Evolutionary conservation across 2,113 vertebrate genomes (phyloP).

Genomic region (Sander lucioperca): DNA sequence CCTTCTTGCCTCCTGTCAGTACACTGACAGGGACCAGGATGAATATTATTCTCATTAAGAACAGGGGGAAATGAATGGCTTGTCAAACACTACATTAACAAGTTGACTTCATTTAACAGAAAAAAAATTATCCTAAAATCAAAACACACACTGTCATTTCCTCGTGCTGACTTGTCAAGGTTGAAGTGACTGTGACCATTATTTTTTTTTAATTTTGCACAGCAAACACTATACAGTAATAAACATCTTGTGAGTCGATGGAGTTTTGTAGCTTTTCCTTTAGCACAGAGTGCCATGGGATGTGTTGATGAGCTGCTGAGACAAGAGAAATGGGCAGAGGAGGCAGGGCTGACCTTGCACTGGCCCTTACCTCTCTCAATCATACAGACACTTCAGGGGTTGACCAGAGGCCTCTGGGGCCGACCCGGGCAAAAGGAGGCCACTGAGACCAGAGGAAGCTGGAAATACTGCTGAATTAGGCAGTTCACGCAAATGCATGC

Average conservation of each 20-base stretch:
- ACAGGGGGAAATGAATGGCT: conserved; percentile 71
- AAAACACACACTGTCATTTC: conserved; percentile 26
- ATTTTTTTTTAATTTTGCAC: conserved; percentile 12
- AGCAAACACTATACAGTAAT: not conserved
- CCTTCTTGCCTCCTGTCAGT: conserved; percentile 54
- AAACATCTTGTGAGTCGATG: not conserved
- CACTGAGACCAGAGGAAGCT: conserved; percentile 31
- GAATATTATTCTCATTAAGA: conserved; percentile 73
- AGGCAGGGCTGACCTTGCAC: conserved; percentile 65
- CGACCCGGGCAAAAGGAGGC: conserved; percentile 32
- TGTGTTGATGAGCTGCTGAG: conserved; percentile 26
- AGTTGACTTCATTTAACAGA: conserved; percentile 48
- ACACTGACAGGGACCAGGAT: conserved; percentile 54
- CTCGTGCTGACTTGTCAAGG: conserved; percentile 4
- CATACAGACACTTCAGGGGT: conserved; percentile 60
- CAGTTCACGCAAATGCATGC: conserved; percentile 33
- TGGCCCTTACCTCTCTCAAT: conserved; percentile 67
- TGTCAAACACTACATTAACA: conserved; percentile 66
- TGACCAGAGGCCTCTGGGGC: conserved; percentile 51
- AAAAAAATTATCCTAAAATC: not conserved
- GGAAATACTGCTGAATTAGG: conserved; percentile 53
- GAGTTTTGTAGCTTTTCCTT: not conserved
- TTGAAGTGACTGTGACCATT: conserved; percentile 10
- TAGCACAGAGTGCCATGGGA: conserved; percentile 4
- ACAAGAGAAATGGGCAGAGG: conserved; percentile 45